Evolutionary conservation across 2,888 invertebrate species (phyloP).

Genomic region (Drosophila pegasa): DNA sequence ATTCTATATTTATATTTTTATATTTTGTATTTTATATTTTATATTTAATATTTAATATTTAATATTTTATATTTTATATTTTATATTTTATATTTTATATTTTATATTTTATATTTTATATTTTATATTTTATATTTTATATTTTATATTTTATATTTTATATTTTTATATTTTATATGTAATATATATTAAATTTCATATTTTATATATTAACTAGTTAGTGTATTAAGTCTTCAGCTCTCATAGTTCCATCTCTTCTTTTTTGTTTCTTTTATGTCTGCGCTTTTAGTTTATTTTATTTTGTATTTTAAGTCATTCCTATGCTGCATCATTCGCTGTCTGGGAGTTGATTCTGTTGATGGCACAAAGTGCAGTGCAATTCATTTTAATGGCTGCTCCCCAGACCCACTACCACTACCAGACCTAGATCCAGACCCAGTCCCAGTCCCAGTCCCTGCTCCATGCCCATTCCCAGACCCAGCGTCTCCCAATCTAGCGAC

Average conservation of each 20-base stretch:
- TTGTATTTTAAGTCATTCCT: conserved; percentile 79
- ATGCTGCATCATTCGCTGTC: conserved; percentile 77
- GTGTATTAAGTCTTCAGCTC: neutral
- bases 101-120: too few species aligned
- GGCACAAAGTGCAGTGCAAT: conserved; percentile 83
- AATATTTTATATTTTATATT: too few species aligned
- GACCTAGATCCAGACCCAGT: neutral
- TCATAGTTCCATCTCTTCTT: neutral
- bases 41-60: too few species aligned
- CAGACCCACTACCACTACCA: conserved; percentile 1
- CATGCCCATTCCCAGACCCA: neutral
- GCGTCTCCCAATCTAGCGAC: neutral
- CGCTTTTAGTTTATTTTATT: conserved; percentile 70
- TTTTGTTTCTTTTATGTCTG: conserved; percentile 43
- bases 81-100: too few species aligned
- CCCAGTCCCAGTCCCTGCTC: neutral
- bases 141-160: too few species aligned
- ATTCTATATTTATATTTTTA: too few species aligned
- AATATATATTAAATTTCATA: too few species aligned
- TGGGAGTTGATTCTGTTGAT: conserved; percentile 81
- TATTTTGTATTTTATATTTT: too few species aligned
- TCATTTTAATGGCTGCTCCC: conserved; percentile 78
- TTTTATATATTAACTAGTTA: too few species aligned
- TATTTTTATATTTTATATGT: too few species aligned
- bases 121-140: too few species aligned